Percentiles rank a stretch among this genome's conserved stretches.
Conservation (phyloP, 2,888 invertebrate genomes). For the Xanthostigma xanthostigma region DNA sequence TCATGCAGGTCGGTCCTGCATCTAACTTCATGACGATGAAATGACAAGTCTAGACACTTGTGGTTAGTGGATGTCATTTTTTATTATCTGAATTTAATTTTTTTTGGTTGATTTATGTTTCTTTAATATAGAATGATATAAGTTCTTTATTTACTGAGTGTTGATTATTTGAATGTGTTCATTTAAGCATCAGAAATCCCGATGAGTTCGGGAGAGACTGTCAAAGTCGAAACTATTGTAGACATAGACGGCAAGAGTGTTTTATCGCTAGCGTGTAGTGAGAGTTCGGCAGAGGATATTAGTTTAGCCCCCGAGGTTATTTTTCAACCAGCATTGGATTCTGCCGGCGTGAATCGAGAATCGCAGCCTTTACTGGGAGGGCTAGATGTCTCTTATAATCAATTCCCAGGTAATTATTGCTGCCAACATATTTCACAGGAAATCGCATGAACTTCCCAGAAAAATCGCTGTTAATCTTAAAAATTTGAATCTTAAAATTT, state of each 20-base stretch:
- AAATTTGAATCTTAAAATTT: too few species aligned
- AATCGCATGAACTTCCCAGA: too few species aligned
- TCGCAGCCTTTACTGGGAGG: slow-evolving; percentile 87
- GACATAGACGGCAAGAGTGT: slow-evolving; percentile 5
- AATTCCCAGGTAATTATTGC: slow-evolving; percentile 58
- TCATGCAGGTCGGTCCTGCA: too few species aligned
- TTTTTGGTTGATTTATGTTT: too few species aligned
- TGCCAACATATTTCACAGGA: too few species aligned
- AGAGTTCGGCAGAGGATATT: slow-evolving; percentile 44
- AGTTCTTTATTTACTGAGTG: not conserved
- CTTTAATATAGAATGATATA: too few species aligned
- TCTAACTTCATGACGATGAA: too few species aligned
- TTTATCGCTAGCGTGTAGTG: slow-evolving; percentile 14
- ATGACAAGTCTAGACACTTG: too few species aligned
- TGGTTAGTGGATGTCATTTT: too few species aligned
- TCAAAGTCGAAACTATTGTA: slow-evolving; percentile 7
- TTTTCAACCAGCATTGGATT: slow-evolving; percentile 73
- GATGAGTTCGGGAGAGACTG: slow-evolving; percentile 7
- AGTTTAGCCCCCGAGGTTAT: slow-evolving; percentile 69
- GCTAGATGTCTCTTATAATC: slow-evolving; percentile 64
- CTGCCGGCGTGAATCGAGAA: slow-evolving; percentile 72
- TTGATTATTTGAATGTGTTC: not conserved
- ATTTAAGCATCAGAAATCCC: not conserved
- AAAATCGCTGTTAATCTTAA: too few species aligned
- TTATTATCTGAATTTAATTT: too few species aligned